Conservation (phyloP, 2,113 vertebrate species). For the Ornithorhynchus anatinus region DNA sequence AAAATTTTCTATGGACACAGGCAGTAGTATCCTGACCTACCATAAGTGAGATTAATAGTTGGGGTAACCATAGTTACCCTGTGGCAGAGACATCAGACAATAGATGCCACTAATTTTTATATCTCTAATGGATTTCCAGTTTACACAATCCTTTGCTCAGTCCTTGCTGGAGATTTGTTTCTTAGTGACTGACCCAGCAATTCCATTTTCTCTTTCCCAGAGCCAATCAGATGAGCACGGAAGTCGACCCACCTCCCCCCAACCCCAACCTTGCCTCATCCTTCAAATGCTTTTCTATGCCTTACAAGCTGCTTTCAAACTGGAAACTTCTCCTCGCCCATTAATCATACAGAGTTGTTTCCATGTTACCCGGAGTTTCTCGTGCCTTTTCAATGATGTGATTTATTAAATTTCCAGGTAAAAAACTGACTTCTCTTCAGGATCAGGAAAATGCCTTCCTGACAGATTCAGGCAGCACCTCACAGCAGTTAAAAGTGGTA, state of each 20-base stretch:
- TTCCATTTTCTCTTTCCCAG: neutral
- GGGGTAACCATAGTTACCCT: constrained; percentile 5
- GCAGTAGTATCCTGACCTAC: neutral
- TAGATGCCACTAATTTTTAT: constrained; percentile 17
- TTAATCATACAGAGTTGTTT: constrained; percentile 39
- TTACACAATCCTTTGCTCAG: constrained; percentile 28
- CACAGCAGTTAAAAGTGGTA: constrained; percentile 44
- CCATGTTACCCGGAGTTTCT: constrained; percentile 25
- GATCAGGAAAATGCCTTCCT: constrained; percentile 28
- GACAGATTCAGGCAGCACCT: constrained; percentile 38
- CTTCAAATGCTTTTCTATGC: constrained; percentile 21
- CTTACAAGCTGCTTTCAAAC: constrained; percentile 10
- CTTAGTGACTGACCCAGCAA: neutral
- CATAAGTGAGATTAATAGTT: neutral
- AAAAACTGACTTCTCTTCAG: constrained; percentile 49
- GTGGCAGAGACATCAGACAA: neutral
- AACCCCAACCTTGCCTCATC: neutral
- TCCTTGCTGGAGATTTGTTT: constrained; percentile 9
- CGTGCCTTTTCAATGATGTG: constrained; percentile 13
- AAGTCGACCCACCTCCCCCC: neutral
- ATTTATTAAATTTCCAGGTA: constrained; percentile 58
- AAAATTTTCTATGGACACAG: constrained; percentile 31
- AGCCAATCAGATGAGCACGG: neutral
- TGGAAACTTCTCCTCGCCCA: constrained; percentile 33
- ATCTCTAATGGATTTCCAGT: neutral